phyloP scores from a whole-genome alignment of 2,888 invertebrate species.

The Autographa pulchrina region DNA sequence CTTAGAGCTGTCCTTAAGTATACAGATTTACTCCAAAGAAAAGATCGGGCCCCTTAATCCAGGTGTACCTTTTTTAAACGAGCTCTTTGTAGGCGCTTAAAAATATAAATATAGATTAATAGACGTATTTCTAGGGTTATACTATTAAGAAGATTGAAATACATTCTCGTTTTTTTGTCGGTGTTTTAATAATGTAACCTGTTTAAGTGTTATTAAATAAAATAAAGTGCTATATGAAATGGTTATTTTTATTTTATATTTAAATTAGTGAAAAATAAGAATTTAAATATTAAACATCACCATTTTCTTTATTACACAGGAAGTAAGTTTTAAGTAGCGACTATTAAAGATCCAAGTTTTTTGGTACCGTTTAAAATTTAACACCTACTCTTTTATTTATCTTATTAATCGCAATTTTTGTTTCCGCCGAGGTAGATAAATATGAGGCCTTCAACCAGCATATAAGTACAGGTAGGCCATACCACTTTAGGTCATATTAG shows the following conservation, averaged over 20 bases:
- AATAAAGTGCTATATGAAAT: background rate
- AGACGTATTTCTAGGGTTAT: constrained; percentile 58
- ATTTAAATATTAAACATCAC: too few relatives aligned
- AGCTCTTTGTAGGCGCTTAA: constrained; percentile 57
- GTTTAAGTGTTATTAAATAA: background rate
- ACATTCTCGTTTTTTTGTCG: background rate
- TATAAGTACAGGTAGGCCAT: background rate
- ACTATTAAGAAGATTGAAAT: constrained; percentile 26
- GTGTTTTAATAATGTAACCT: background rate
- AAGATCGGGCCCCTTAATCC: constrained; percentile 20
- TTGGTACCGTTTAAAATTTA: background rate
- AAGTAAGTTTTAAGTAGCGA: too few relatives aligned
- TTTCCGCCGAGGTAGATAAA: background rate
- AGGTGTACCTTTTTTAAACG: constrained; percentile 24
- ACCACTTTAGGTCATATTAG: background rate
- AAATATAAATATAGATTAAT: constrained; percentile 62
- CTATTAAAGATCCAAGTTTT: background rate
- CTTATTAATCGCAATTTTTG: too few relatives aligned
- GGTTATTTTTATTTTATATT: background rate
- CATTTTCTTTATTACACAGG: too few relatives aligned
- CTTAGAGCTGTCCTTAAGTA: background rate
- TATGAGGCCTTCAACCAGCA: background rate
- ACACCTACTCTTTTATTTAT: background rate
- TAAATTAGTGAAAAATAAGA: too few relatives aligned
- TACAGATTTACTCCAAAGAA: constrained; percentile 6